Evolutionary conservation across 2,888 invertebrate genomes (phyloP), one percentile per base, ranked within the genome.

Genomic region (Caenorhabditis sp.): DNA sequence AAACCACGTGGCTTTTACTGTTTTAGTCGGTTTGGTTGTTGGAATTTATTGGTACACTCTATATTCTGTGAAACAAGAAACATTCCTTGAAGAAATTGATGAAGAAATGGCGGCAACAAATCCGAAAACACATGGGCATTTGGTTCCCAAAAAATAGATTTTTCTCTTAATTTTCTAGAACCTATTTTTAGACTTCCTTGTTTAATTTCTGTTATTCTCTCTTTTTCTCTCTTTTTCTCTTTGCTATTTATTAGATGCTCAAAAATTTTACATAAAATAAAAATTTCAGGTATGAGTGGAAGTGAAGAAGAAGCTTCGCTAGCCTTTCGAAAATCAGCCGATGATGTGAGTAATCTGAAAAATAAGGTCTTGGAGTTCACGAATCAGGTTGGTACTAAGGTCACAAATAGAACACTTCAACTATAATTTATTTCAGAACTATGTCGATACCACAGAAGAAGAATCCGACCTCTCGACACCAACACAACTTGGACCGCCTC

Each of bases 71-170:
- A 93, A 92, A 88, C 95, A 95, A 88, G 96, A 96, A 89, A 93
- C 92, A 59, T 95, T 96, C 90, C 91, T 96, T 69, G 95, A 95
- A 90, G 95, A 95, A 88, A 94, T 95, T 87, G 92, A 95, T 78
- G 93, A 93, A 86, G 86, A 86, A 73, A 79, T 86, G 73, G 86
- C 86, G 5, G 66, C 61, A 6, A 80, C 84, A 59, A 70, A 69
- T 49, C 81, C 82, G n/a, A 69, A 71, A 24, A 80, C 80, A 26
- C 81, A 82, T 59, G 81, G 77, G n/a, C 81, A 82, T 71, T 55
- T 82, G 23, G 58, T 64, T 10, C 43, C 26, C 24, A 58, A 27
- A 36, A 31, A 31, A 21, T 49, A 51, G 17, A 62, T 12, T 50
- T 24, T 51, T 50, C 23, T 43, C 43, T 43, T 59, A 17, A 6